Base-by-base conservation (phyloP, 2,888 invertebrate species). In the Melanostoma mellinum region DNA sequence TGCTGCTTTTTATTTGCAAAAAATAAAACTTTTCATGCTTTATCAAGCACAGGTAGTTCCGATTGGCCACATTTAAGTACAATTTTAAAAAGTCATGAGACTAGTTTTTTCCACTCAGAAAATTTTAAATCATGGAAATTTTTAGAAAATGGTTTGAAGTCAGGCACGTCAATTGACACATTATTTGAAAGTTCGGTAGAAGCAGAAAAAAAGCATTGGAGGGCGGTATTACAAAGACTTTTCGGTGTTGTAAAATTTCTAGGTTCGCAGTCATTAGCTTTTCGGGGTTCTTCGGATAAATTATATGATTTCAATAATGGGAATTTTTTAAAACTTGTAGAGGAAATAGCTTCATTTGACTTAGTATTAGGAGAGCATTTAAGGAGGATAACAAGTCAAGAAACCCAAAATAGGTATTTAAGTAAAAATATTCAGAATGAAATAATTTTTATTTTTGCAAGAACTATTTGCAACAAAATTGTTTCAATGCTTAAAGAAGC, bases 321-420 rank as follows among this genome's bases (percentile, higher is more conserved):
- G 9, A 68, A 60, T 9, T 67, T 75, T 55, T 75, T 60, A 46
- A 42, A 81, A 35, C 46, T 75, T 6, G 48, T 75, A 20, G 52
- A 75, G 40, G 52, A 56, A 46, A 30, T 69, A 35, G 65, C 44
- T 9, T 52, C 55, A 60, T 60, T 63, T 35, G 80, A 75, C 40
- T 48, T 46, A 36, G 71, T 76, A n/a, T 36, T 81, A 65, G 55
- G 52, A 60, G 52, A 68, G 36, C 68, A 75, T 32, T 75, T 75
- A 35, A 67, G 60, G 32, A 32, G 61, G 60, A 67, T 78, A 50
- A 67, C 63, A 8, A 72, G 30, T 56, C 63, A 73, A 48, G 69
- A 69, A 55, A 76, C 67, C 20, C 60, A 65, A 48, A 72, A 71
- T 35, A 58, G 10, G 30, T 75, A 80, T 53, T 42, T 80, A 2